These are phyloP conservation scores for Typhlichthys eigenmanni DNA, from an alignment of 2,797 vertebrate genomes.

Conservation along the genomic window DNA sequence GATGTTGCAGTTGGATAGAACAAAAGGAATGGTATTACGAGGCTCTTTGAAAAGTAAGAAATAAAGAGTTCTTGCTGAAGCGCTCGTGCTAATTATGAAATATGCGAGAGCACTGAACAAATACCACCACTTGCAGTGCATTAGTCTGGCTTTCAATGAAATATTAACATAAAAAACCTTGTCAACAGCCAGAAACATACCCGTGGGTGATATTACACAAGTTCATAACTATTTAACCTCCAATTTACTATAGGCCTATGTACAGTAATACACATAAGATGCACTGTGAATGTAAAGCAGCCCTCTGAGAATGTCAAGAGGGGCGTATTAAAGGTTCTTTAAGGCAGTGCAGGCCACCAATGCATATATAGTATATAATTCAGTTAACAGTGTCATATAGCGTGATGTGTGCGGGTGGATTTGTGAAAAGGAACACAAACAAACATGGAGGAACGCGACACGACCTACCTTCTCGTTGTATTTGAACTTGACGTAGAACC, in stretches of 20 bases:
- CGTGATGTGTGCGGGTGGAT: no score
- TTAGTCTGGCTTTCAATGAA: slow-evolving; percentile 18
- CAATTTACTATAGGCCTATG: slow-evolving; percentile 28
- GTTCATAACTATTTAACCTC: slow-evolving; percentile 28
- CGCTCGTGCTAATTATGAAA: neutral
- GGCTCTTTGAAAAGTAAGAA: neutral
- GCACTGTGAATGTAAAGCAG: slow-evolving; percentile 33
- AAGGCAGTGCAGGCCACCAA: neutral
- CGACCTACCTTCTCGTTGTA: slow-evolving; percentile 93
- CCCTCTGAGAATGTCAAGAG: neutral
- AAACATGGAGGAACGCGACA: neutral
- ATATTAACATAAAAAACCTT: slow-evolving; percentile 19
- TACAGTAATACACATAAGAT: slow-evolving; percentile 3
- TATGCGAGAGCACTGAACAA: slow-evolving; percentile 6
- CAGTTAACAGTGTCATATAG: neutral
- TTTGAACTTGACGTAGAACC: slow-evolving; percentile 99
- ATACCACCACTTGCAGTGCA: slow-evolving; percentile 4
- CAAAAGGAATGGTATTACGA: no score
- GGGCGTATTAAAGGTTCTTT: no score
- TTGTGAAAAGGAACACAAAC: neutral
- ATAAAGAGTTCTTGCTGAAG: neutral
- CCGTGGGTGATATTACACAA: slow-evolving; percentile 22
- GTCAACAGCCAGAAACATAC: slow-evolving; percentile 34
- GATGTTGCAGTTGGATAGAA: no score
- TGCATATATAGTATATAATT: neutral